Evolutionary conservation across 2,113 vertebrate genomes (phyloP).

Genomic region (Myrmecophaga tridactyla): DNA sequence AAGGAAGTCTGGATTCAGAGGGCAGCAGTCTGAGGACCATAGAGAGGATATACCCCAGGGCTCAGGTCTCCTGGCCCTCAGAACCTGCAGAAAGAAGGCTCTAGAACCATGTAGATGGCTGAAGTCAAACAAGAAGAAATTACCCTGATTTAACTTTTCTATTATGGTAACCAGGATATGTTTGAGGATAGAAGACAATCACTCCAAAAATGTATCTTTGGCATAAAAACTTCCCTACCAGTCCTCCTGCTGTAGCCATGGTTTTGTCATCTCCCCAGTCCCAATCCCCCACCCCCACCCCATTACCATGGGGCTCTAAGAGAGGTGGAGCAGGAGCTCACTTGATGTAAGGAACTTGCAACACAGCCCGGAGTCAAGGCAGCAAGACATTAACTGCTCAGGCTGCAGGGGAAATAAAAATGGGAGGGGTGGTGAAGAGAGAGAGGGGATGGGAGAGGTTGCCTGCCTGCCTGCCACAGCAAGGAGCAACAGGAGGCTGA

Average conservation of each 20-base stretch:
- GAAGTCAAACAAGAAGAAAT: background rate
- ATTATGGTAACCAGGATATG: background rate
- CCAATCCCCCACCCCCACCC: background rate
- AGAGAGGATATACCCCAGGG: too few species aligned
- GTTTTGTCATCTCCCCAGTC: background rate
- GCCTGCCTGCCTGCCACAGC: too few species aligned
- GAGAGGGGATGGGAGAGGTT: background rate
- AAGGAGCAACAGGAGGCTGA: background rate
- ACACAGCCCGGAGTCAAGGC: background rate
- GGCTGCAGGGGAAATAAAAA: background rate
- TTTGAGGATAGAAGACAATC: background rate
- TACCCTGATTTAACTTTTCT: background rate
- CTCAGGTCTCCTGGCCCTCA: accelerated
- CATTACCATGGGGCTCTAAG: background rate
- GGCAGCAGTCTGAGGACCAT: background rate
- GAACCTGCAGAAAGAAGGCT: background rate
- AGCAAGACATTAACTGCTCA: background rate
- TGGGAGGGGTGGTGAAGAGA: background rate
- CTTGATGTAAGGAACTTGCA: background rate
- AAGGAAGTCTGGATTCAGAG: background rate
- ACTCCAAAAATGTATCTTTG: background rate
- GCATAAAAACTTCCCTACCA: background rate
- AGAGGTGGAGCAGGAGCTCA: background rate
- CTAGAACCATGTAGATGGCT: background rate
- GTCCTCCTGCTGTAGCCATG: background rate